phyloP scores from a whole-genome alignment of 2,888 invertebrate species.

The Pycnomerus fuliginosus region DNA sequence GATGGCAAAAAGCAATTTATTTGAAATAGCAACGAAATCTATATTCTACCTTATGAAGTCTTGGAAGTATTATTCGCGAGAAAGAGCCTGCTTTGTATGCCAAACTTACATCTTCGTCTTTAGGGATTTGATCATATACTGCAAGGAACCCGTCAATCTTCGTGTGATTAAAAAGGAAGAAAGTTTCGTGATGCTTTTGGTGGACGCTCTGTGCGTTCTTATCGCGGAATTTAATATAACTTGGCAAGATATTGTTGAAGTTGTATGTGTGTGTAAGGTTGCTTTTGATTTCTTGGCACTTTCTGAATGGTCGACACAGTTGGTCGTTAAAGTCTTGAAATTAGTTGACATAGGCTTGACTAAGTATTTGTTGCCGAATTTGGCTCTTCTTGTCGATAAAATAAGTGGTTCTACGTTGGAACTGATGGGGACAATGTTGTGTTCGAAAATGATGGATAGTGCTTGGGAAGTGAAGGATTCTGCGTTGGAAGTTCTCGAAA shows the following conservation, averaged over 20 bases:
- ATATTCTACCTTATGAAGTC: conserved; percentile 60
- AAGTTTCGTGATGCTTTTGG: conserved; percentile 61
- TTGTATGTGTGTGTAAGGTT: conserved; percentile 63
- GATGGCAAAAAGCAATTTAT: conserved; percentile 50
- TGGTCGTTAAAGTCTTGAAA: conserved; percentile 69
- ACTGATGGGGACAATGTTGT: conserved; percentile 66
- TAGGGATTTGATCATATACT: conserved; percentile 55
- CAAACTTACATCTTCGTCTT: conserved; percentile 64
- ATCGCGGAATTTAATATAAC: conserved; percentile 70
- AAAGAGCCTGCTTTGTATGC: conserved; percentile 64
- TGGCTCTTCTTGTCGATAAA: conserved; percentile 70
- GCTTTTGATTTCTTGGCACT: conserved; percentile 58
- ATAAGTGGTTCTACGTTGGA: conserved; percentile 63
- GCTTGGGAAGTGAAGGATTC: conserved; percentile 81
- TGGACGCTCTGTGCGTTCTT: conserved; percentile 65
- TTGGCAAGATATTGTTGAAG: conserved; percentile 78
- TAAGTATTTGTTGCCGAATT: conserved; percentile 75
- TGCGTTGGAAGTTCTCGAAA: conserved; percentile 69
- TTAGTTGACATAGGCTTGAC: conserved; percentile 68
- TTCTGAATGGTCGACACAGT: conserved; percentile 55
- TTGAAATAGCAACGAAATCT: conserved; percentile 56
- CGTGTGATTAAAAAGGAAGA: conserved; percentile 39
- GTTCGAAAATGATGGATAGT: conserved; percentile 67
- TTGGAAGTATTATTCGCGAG: conserved; percentile 59
- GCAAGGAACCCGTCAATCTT: conserved; percentile 29